These are phyloP conservation scores for Myotis planiceps DNA, from an alignment of 2,797 vertebrate genomes.

Conservation along the genomic window DNA sequence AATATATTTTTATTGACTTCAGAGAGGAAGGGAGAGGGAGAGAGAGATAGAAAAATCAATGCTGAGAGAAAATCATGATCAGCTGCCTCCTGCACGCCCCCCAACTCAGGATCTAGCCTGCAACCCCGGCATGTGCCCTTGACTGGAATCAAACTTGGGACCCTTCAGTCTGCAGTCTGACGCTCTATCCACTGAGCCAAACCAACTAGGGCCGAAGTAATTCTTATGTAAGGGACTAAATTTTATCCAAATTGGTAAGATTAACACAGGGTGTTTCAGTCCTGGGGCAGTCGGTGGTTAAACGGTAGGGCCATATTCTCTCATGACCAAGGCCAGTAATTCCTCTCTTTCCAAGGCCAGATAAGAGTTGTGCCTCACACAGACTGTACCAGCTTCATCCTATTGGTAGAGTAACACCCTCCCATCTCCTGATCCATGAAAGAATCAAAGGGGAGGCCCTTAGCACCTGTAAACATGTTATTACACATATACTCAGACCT, in stretches of 20 bases:
- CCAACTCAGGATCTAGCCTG: too few relatives aligned
- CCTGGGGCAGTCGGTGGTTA: not conserved
- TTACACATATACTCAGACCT: not conserved
- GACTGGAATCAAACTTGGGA: too few relatives aligned
- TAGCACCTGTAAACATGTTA: not conserved
- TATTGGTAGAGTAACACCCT: not conserved
- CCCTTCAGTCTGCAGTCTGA: too few relatives aligned
- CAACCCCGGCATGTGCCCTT: too few relatives aligned
- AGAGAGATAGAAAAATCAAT: too few relatives aligned
- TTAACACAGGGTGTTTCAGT: not conserved
- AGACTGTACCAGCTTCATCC: not conserved
- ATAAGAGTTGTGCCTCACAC: not conserved
- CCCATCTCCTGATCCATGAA: not conserved
- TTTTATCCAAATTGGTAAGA: not conserved
- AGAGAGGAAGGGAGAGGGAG: too few relatives aligned
- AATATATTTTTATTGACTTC: too few relatives aligned
- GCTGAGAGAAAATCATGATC: too few relatives aligned
- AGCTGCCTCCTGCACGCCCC: too few relatives aligned
- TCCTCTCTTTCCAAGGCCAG: not conserved
- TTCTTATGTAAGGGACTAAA: not conserved
- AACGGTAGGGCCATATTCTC: not conserved
- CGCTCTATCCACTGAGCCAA: too few relatives aligned
- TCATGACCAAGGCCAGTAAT: not conserved
- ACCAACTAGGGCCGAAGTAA: not conserved
- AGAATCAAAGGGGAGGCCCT: not conserved